Evolutionary conservation across 2,888 invertebrate species (phyloP).

Genomic region (Abrostola triplasia): DNA sequence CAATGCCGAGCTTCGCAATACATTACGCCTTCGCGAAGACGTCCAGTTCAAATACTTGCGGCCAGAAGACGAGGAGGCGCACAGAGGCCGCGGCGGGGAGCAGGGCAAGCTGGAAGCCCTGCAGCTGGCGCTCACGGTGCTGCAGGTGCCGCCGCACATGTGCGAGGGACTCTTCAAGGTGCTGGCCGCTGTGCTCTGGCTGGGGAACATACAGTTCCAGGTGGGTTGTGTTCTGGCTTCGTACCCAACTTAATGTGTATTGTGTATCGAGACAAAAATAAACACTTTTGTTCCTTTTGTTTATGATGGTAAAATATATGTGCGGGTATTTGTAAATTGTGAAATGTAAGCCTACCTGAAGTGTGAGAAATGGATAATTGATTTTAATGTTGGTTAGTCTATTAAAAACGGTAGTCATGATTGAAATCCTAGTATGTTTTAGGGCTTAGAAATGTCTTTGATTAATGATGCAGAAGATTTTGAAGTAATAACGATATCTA

Average conservation of each 20-base stretch:
- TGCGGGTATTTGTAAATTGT: too few species aligned
- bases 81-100: constrained; percentile 74
- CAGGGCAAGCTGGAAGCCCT: constrained; percentile 93
- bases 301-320: too few species aligned
- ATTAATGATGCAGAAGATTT: too few species aligned
- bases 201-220: constrained; percentile 95
- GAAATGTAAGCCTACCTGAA: too few species aligned
- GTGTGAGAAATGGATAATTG: too few species aligned
- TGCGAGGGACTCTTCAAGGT: constrained; percentile 96
- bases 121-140: constrained; percentile 95
- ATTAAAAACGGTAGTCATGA: too few species aligned
- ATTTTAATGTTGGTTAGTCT: too few species aligned
- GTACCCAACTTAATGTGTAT: neutral
- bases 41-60: constrained; percentile 94
- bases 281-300: too few species aligned
- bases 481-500: too few species aligned
- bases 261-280: neutral
- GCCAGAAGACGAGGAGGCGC: constrained; percentile 91
- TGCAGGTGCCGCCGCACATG: constrained; percentile 95
- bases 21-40: constrained; percentile 92
- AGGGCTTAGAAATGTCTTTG: too few species aligned
- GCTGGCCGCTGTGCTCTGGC: constrained; percentile 96
- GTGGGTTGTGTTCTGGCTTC: constrained; percentile 63
- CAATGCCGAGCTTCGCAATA: constrained; percentile 92
- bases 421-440: too few species aligned